Percentiles rank a stretch among this genome's conserved stretches.
Conservation (phyloP, 2,888 invertebrate species). For the Atrina japonica region DNA sequence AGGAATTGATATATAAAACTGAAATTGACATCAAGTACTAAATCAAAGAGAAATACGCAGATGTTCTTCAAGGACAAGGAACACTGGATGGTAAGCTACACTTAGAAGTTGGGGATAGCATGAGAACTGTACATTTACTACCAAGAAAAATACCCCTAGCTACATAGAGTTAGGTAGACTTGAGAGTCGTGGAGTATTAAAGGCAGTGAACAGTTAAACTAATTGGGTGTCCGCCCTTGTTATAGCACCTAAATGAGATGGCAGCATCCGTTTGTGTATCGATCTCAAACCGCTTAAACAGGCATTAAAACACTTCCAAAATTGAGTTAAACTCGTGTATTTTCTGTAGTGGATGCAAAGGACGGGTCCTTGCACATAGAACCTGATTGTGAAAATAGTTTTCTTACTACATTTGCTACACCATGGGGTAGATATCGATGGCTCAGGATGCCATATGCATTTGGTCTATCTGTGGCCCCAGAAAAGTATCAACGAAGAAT, state of each 20-base stretch:
- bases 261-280: too few relatives aligned
- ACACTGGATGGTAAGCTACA: conserved; percentile 39
- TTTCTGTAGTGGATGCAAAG: conserved; percentile 31
- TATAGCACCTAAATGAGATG: conserved; percentile 28
- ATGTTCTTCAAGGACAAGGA: conserved; percentile 44
- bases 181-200: conserved; percentile 23
- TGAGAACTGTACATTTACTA: conserved; percentile 40
- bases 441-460: conserved; percentile 44
- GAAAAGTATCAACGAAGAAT: conserved; percentile 47
- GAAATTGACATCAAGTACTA: not conserved
- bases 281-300: conserved; percentile 48
- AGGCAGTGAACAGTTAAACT: conserved; percentile 34
- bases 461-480: conserved; percentile 42
- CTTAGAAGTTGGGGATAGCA: conserved; percentile 36
- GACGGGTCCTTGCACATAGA: conserved; percentile 43
- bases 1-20: not conserved
- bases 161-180: conserved; percentile 40
- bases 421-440: conserved; percentile 50
- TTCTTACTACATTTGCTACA: conserved; percentile 49
- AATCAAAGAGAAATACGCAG: conserved; percentile 13
- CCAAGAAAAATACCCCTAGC: conserved; percentile 37
- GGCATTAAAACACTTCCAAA: conserved; percentile 36
- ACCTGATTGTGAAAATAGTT: conserved; percentile 39
- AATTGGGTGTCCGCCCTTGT: conserved; percentile 50
- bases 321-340: conserved; percentile 4